Percentiles rank a stretch among this genome's conserved stretches.
Conservation (phyloP, 2,113 vertebrate species). For the Burhinus oedicnemus region DNA sequence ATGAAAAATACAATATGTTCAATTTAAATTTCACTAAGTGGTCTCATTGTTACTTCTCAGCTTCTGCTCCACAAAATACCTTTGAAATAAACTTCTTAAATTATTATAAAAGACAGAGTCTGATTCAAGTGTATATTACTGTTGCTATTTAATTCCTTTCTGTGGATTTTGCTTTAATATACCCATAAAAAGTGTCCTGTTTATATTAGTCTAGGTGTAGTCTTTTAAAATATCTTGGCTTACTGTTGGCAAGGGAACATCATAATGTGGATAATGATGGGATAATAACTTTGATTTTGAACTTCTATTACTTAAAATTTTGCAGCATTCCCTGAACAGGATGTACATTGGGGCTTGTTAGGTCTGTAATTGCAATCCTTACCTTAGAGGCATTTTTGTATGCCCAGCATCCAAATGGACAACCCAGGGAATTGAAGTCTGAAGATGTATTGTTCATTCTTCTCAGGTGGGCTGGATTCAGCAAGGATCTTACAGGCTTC, state of each 20-base stretch:
- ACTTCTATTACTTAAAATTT: constrained; percentile 57
- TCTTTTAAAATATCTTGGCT: constrained; percentile 40
- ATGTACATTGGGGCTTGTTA: constrained; percentile 20
- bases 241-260: constrained; percentile 37
- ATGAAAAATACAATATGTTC: background rate
- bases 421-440: background rate
- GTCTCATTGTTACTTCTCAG: background rate
- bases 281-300: constrained; percentile 57
- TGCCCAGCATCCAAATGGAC: background rate
- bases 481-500: background rate
- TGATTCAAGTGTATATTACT: background rate
- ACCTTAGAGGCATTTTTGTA: constrained; percentile 37
- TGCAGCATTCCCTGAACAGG: background rate
- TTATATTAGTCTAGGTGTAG: constrained; percentile 31
- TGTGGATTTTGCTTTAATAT: constrained; percentile 7
- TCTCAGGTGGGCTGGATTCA: background rate
- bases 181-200: constrained; percentile 43
- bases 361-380: constrained; percentile 37
- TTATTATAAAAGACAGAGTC: background rate
- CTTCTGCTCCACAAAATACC: background rate
- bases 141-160: constrained; percentile 29
- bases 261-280: constrained; percentile 36
- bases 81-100: background rate
- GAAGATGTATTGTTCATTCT: background rate
- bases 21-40: background rate